Base-by-base conservation (phyloP, 1,140 invertebrate species). In the Panagrolaimus sp. region DNA sequence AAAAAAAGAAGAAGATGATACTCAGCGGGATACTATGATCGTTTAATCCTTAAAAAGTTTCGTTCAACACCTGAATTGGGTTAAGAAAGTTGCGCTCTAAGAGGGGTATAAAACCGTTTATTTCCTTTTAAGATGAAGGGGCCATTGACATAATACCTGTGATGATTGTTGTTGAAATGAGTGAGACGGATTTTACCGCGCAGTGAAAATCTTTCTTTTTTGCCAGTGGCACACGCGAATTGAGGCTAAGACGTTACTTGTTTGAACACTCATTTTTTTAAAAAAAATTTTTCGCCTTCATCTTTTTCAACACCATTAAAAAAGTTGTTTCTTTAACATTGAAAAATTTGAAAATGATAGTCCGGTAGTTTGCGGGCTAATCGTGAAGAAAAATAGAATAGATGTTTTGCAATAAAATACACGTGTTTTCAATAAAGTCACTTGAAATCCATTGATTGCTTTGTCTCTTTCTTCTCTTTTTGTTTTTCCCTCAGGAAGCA, bases 111-210 rank as follows among this genome's bases (percentile, higher is more conserved):
- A 38, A 38, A 38, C 31, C 31, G 31, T 38, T 38, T 38, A 38
- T 38, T 38, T 57, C 27, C 20, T 27, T 25, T 27, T 20, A 20
- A 57, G 51, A 27, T n/a, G n/a, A n/a, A n/a, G n/a, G 51, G 51
- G 20, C 51, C 51, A 57, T 57, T 57, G 51, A 57, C 51, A 57
- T 57, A 57, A 57, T 57, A 57, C 51, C 51, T 57, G 31, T 38
- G 31, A 38, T 57, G 51, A 57, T 57, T 57, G 51, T 1, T 27
- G 51, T 25, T 57, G 51, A 25, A 20, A 20, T 20, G 51, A 57
- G 51, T 57, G 20, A 57, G 51, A 57, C 51, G 51, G 51, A 57
- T 57, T 57, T 57, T 57, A 27, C 51, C 20, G 51, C 51, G 51
- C 20, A 57, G 31, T 7, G 31, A 38, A 38, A 38, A 38, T 38